phyloP scores from a whole-genome alignment of 2,888 invertebrate genomes.

The Agrochola lota region DNA sequence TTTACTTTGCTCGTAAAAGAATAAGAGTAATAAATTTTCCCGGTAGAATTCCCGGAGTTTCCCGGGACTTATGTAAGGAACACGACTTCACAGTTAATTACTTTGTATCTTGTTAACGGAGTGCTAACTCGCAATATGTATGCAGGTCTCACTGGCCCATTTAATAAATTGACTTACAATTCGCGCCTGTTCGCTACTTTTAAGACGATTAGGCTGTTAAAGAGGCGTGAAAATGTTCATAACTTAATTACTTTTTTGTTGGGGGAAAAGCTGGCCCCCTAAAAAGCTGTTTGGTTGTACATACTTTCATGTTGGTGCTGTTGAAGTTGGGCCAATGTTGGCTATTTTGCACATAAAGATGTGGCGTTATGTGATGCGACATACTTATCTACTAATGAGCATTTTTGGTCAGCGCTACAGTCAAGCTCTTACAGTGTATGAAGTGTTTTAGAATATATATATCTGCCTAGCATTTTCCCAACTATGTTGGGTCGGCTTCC shows the following conservation, averaged over 20 bases:
- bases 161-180: constrained; percentile 71
- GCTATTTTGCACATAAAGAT: background rate
- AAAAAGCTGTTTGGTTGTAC: background rate
- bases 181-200: constrained; percentile 44
- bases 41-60: constrained; percentile 67
- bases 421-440: background rate
- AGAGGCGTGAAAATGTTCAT: constrained; percentile 39
- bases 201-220: constrained; percentile 56
- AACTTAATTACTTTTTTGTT: constrained; percentile 48
- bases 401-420: background rate
- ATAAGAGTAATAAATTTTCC: constrained; percentile 79
- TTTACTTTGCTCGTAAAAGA: constrained; percentile 72
- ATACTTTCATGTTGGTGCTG: background rate
- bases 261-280: background rate
- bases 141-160: constrained; percentile 69
- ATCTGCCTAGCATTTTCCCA: too few species aligned
- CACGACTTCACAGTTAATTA: constrained; percentile 83
- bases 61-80: constrained; percentile 76
- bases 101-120: constrained; percentile 84
- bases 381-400: background rate
- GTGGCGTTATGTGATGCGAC: background rate
- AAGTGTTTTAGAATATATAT: background rate
- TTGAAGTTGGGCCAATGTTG: background rate
- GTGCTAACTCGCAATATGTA: constrained; percentile 82
- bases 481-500: too few species aligned